A percentile compares a stretch with the other conserved stretches of the same genome.
Evolutionary conservation across 2,888 invertebrate species (phyloP).

Genomic region (Brachycybe producta): DNA sequence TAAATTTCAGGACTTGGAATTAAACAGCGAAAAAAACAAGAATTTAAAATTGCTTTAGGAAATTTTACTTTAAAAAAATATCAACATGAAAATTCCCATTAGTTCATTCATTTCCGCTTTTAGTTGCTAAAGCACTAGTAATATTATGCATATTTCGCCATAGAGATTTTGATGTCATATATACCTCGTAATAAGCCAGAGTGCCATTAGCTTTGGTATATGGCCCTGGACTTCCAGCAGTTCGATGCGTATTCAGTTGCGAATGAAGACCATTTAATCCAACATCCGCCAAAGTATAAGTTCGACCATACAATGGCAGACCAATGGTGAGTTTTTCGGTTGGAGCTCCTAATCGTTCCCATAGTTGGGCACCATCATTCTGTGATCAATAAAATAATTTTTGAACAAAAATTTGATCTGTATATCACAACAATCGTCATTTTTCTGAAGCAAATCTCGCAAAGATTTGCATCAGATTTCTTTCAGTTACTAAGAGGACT

Average conservation of each 20-base stretch:
- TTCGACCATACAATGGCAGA: conserved; percentile 27
- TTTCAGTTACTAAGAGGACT: no score
- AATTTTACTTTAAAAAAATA: no score
- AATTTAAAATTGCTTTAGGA: no score
- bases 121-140: no score
- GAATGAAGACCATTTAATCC: conserved; percentile 20
- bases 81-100: no score
- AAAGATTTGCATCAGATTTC: background rate
- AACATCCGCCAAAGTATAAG: conserved; percentile 24
- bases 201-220: conserved; percentile 24
- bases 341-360: conserved; percentile 23
- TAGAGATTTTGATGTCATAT: no score
- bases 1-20: no score
- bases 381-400: conserved; percentile 11
- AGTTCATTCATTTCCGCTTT: no score
- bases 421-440: no score
- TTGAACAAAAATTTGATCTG: background rate
- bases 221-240: conserved; percentile 21
- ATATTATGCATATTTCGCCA: no score
- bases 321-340: conserved; percentile 26
- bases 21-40: no score
- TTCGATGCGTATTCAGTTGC: conserved; percentile 17
- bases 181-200: conserved; percentile 25
- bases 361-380: conserved; percentile 22
- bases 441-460: background rate